Percentiles rank a stretch among this genome's conserved stretches.
These are phyloP conservation scores for Parazoanthus swiftii DNA, from an alignment of 92 coral and sea anemone species.

Conservation along the genomic window DNA sequence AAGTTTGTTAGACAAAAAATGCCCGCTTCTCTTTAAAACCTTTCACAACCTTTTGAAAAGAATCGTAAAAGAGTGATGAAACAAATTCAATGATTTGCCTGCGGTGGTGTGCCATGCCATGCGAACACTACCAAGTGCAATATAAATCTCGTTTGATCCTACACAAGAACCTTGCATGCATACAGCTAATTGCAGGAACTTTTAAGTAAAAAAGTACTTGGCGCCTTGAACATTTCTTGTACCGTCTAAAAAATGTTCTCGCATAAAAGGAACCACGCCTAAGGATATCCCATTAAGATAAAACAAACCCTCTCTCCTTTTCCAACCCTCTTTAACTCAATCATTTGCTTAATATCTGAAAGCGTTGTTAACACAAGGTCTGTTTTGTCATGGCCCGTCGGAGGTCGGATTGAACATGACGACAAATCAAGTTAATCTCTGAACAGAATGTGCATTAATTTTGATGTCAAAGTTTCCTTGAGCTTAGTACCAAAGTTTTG, in stretches of 20 bases:
- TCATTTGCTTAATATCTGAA: not conserved
- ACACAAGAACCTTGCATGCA: not conserved
- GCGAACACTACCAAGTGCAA: not conserved
- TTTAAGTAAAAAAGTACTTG: no score
- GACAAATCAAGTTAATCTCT: not conserved
- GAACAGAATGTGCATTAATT: not conserved
- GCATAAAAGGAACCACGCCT: not conserved
- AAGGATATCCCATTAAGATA: not conserved
- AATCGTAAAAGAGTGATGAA: no score
- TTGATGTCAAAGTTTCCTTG: not conserved
- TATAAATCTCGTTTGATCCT: not conserved
- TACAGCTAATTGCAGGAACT: not conserved
- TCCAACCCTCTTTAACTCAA: not conserved
- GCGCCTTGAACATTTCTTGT: not conserved
- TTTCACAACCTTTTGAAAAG: not conserved
- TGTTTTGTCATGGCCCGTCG: not conserved
- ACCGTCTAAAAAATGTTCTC: not conserved
- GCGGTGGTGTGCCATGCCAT: not conserved
- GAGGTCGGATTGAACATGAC: not conserved
- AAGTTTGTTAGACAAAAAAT: slow-evolving; percentile 34
- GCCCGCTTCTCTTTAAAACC: not conserved
- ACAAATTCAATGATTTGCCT: not conserved
- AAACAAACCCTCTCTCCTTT: not conserved
- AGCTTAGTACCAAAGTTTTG: no score
- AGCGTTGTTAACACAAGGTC: not conserved